Evolutionary conservation across 1,140 invertebrate species (phyloP).

Genomic region (Meloidogyne floridensis): DNA sequence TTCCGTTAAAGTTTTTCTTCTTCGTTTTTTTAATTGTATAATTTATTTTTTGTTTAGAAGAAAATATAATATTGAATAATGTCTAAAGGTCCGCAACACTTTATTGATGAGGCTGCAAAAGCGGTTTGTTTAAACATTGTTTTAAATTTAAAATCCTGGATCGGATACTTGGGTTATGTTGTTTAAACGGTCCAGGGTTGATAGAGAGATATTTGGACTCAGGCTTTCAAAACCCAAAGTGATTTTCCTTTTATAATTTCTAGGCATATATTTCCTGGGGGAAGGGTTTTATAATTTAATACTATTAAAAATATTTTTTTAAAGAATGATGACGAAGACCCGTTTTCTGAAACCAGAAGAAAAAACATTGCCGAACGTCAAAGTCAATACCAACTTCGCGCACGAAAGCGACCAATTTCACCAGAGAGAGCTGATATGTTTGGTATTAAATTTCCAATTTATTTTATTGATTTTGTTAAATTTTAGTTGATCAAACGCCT

Average conservation of each 20-base stretch:
- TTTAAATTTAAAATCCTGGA: too few relatives aligned
- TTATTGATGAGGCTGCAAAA: constrained; percentile 46
- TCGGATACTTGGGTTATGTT: too few relatives aligned
- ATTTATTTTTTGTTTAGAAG: too few relatives aligned
- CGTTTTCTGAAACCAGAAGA: constrained; percentile 87
- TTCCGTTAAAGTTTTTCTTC: too few relatives aligned
- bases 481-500: constrained; percentile 94
- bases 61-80: background rate
- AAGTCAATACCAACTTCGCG: constrained; percentile 89
- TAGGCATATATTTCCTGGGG: too few relatives aligned
- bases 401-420: constrained; percentile 81
- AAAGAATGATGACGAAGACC: constrained; percentile 83
- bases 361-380: constrained; percentile 87
- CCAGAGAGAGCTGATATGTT: constrained; percentile 94
- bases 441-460: constrained; percentile 74
- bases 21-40: too few relatives aligned
- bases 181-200: too few relatives aligned
- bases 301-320: constrained; percentile 24
- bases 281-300: background rate
- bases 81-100: constrained; percentile 39
- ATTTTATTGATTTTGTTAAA: constrained; percentile 7
- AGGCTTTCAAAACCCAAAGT: too few relatives aligned
- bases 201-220: too few relatives aligned
- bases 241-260: too few relatives aligned
- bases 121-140: background rate